Conservation (phyloP, 2,113 vertebrate species). For the Brachypodius melanocephalos region DNA sequence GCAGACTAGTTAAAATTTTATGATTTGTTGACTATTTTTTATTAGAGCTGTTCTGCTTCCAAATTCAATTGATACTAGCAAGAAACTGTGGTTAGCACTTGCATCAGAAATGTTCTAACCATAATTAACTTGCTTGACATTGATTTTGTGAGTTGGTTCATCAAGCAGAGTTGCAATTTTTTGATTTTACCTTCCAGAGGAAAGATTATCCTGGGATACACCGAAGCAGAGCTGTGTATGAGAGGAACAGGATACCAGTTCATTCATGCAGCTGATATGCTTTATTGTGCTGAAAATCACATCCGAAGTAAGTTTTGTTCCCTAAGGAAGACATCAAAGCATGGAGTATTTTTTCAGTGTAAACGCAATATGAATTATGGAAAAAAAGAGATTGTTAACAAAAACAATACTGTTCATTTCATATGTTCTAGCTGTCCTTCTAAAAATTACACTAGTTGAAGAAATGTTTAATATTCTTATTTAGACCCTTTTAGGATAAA, state of each 20-base stretch:
- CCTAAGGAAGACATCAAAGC: not conserved
- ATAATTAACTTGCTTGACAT: not conserved
- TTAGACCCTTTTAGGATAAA: not conserved
- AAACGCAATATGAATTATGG: not conserved
- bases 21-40: not conserved
- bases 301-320: slow-evolving; percentile 79
- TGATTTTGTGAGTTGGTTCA: not conserved
- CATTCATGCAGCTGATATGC: slow-evolving; percentile 86
- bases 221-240: slow-evolving; percentile 80
- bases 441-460: not conserved
- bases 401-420: not conserved
- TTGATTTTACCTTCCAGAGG: slow-evolving; percentile 72
- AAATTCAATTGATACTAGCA: not conserved
- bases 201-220: slow-evolving; percentile 82
- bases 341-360: not conserved
- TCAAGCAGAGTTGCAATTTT: not conserved
- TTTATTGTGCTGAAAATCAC: slow-evolving; percentile 86
- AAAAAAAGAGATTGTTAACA: not conserved
- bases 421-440: not conserved
- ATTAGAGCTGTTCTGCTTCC: not conserved
- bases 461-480: not conserved
- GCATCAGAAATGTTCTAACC: not conserved
- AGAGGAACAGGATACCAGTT: slow-evolving; percentile 86
- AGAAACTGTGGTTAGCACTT: not conserved
- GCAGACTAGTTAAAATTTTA: not conserved